These are phyloP conservation scores for Enteromius treurensis DNA, from an alignment of 2,797 vertebrate species.

Conservation along the genomic window DNA sequence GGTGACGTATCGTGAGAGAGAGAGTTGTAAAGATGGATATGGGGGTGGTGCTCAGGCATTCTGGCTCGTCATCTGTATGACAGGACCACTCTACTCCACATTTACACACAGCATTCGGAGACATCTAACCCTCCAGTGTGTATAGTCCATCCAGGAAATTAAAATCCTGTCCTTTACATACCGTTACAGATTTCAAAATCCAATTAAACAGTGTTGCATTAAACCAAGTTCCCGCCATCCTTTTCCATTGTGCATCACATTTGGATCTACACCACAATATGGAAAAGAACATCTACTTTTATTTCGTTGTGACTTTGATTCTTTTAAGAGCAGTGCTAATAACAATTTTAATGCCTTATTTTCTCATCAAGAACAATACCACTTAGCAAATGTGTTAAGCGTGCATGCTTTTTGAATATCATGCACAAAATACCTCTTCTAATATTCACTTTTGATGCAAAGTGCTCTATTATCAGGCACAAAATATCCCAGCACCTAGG, in stretches of 20 bases:
- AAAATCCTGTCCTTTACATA: neutral
- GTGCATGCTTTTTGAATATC: neutral
- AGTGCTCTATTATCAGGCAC: no score
- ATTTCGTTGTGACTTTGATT: no score
- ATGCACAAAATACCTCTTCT: neutral
- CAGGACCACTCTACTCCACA: conserved; percentile 63
- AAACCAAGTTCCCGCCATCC: neutral
- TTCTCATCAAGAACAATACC: neutral
- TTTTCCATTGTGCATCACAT: neutral
- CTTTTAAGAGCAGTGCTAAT: no score
- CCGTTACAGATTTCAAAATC: neutral
- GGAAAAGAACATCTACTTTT: neutral
- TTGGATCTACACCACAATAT: neutral
- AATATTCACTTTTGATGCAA: neutral
- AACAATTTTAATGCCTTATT: no score
- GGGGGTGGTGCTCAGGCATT: conserved; percentile 63
- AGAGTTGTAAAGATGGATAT: conserved; percentile 33
- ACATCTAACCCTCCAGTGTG: conserved; percentile 39
- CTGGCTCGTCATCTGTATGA: conserved; percentile 72
- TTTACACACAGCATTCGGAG: conserved; percentile 55
- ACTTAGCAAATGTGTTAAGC: neutral
- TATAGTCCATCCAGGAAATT: neutral
- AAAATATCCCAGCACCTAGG: neutral
- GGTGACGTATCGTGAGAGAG: conserved; percentile 59
- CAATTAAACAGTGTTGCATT: neutral